phyloP scores from a whole-genome alignment of 1,140 invertebrate genomes.

The Goniozus legneri region DNA sequence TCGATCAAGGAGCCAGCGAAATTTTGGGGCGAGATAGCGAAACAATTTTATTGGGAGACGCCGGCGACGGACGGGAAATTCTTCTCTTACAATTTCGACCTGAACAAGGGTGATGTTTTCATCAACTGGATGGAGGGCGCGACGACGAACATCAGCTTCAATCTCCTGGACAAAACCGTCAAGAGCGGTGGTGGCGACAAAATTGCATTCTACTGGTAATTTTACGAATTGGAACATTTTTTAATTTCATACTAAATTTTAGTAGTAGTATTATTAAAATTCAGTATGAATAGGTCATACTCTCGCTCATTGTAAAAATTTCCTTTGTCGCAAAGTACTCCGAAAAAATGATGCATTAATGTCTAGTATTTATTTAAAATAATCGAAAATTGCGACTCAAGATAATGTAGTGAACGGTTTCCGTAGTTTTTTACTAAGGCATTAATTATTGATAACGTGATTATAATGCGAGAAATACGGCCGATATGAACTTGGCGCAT shows the following conservation, averaged over 20 bases:
- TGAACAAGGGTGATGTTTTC: slow-evolving; percentile 81
- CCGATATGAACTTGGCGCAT: too few species aligned
- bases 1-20: slow-evolving; percentile 81
- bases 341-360: too few species aligned
- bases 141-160: slow-evolving; percentile 93
- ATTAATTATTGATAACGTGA: too few species aligned
- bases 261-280: too few species aligned
- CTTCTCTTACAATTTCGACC: slow-evolving; percentile 89
- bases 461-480: too few species aligned
- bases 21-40: slow-evolving; percentile 88
- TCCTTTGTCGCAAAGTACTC: not conserved
- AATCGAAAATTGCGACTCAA: slow-evolving; percentile 6
- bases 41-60: slow-evolving; percentile 89
- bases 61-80: slow-evolving; percentile 70
- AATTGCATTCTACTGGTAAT: slow-evolving; percentile 94
- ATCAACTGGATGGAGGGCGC: slow-evolving; percentile 95
- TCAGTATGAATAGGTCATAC: too few species aligned
- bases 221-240: not conserved
- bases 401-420: not conserved
- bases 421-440: not conserved
- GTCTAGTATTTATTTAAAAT: too few species aligned
- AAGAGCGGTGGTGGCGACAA: slow-evolving; percentile 82
- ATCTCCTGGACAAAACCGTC: slow-evolving; percentile 88
- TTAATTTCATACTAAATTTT: too few species aligned
- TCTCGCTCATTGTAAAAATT: too few species aligned